These are phyloP conservation scores for Scaeva pyrastri DNA, from an alignment of 2,888 invertebrate species.

Conservation along the genomic window DNA sequence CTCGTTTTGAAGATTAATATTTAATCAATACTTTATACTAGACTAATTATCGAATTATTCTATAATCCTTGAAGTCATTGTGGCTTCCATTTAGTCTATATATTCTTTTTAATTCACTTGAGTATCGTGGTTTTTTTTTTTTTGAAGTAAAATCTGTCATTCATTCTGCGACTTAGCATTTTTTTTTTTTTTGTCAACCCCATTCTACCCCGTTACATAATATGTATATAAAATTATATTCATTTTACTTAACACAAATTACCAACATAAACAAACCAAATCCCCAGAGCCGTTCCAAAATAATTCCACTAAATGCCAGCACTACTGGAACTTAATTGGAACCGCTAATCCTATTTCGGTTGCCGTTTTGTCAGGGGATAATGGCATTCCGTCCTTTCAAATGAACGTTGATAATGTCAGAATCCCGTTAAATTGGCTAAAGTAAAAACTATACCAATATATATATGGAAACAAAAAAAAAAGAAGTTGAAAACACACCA, in stretches of 20 bases:
- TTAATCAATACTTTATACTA: too few species aligned
- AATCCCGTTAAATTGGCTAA: conserved; percentile 36
- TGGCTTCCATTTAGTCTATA: not conserved
- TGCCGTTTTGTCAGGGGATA: too few species aligned
- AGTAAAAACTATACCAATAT: conserved; percentile 19
- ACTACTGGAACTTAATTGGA: conserved; percentile 59
- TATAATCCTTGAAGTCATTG: too few species aligned
- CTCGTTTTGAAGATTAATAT: too few species aligned
- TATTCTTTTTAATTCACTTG: not conserved
- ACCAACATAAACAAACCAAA: conserved; percentile 22
- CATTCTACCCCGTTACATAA: not conserved
- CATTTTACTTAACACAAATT: conserved; percentile 25
- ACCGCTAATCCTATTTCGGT: conserved; percentile 56
- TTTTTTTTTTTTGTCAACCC: not conserved
- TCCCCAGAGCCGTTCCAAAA: conserved; percentile 48
- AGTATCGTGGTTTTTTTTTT: not conserved
- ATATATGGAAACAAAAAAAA: not conserved
- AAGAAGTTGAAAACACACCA: conserved; percentile 9
- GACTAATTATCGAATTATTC: too few species aligned
- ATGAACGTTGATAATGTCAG: conserved; percentile 50
- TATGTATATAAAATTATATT: not conserved
- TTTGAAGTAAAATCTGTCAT: not conserved
- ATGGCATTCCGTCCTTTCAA: conserved; percentile 51
- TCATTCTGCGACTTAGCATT: not conserved
- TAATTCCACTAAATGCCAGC: conserved; percentile 45